A percentile compares a stretch with the other conserved stretches of the same genome.
Evolutionary conservation across 1,140 invertebrate species (phyloP).

Genomic region (Anastatus disparis): DNA sequence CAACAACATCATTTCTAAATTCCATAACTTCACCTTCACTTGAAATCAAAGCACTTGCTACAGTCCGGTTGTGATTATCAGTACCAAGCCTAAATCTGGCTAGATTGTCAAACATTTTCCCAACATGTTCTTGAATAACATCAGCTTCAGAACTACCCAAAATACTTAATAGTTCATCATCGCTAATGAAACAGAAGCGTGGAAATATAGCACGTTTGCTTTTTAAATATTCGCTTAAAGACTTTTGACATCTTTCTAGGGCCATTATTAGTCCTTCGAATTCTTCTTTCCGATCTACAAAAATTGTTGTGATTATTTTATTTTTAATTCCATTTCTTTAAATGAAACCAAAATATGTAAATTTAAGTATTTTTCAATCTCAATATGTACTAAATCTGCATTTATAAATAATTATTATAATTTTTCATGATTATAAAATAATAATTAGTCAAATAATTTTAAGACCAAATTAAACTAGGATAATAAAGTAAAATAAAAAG

Average conservation of each 20-base stretch:
- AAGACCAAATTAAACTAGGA: no score
- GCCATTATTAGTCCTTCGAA: slow-evolving; percentile 78
- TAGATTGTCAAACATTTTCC: slow-evolving; percentile 95
- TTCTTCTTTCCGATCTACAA: slow-evolving; percentile 75
- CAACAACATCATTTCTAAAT: slow-evolving; percentile 72
- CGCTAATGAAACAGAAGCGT: slow-evolving; percentile 92
- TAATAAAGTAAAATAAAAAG: no score
- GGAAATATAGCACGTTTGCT: slow-evolving; percentile 87
- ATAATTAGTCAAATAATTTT: no score
- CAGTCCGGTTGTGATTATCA: slow-evolving; percentile 71
- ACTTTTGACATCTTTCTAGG: slow-evolving; percentile 90
- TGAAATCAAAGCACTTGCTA: slow-evolving; percentile 85
- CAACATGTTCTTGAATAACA: slow-evolving; percentile 90
- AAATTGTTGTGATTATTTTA: slow-evolving; percentile 15
- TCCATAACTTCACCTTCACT: slow-evolving; percentile 89
- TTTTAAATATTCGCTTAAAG: slow-evolving; percentile 88
- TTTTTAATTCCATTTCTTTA: slow-evolving; percentile 11
- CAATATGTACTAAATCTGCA: no score
- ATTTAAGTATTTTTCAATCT: no score
- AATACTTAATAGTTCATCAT: slow-evolving; percentile 89
- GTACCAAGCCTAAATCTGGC: slow-evolving; percentile 75
- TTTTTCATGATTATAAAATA: no score
- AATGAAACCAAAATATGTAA: background rate
- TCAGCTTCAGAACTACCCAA: slow-evolving; percentile 84
- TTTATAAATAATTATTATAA: no score